A percentile compares a stretch with the other conserved stretches of the same genome.
Conservation (phyloP, 1,140 invertebrate genomes). For the Zaprionus ghesquierei region DNA sequence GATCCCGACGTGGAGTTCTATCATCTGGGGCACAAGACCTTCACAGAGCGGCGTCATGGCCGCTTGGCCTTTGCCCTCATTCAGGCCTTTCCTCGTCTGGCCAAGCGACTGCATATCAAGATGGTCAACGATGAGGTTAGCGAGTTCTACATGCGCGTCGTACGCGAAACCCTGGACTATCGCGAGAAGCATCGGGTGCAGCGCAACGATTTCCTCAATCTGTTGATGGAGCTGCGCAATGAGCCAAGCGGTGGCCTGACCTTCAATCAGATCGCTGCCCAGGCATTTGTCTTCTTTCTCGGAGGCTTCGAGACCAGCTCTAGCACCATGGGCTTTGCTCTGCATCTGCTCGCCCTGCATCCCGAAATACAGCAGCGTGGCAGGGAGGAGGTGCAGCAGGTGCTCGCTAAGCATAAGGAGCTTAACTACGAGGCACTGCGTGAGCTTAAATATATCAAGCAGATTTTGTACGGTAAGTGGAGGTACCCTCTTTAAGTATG, state of each 20-base stretch:
- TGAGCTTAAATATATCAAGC: conserved; percentile 85
- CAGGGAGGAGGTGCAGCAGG: conserved; percentile 83
- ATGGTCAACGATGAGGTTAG: conserved; percentile 81
- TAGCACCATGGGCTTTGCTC: conserved; percentile 82
- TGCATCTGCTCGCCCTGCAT: conserved; percentile 83
- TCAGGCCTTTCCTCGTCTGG: conserved; percentile 43
- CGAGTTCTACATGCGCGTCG: conserved; percentile 83
- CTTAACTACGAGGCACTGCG: conserved; percentile 84
- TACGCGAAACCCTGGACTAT: conserved; percentile 83
- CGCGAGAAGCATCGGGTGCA: conserved; percentile 82
- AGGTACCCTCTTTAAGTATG: not conserved
- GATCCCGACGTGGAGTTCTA: conserved; percentile 84
- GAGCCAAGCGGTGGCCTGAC: conserved; percentile 58
- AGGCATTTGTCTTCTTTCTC: conserved; percentile 86
- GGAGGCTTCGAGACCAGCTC: conserved; percentile 85
- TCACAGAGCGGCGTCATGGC: conserved; percentile 43
- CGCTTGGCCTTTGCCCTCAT: conserved; percentile 39
- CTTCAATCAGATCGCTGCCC: conserved; percentile 82
- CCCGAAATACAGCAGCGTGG: conserved; percentile 83
- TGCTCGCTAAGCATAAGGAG: conserved; percentile 83
- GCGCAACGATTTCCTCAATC: conserved; percentile 84
- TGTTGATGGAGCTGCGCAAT: conserved; percentile 52
- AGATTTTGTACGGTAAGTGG: conserved; percentile 82
- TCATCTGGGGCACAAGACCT: conserved; percentile 59
- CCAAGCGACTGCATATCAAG: conserved; percentile 47